Evolutionary conservation across 1,140 invertebrate genomes (phyloP), one percentile per base, ranked within the genome.

Genomic region (Euura lappo): DNA sequence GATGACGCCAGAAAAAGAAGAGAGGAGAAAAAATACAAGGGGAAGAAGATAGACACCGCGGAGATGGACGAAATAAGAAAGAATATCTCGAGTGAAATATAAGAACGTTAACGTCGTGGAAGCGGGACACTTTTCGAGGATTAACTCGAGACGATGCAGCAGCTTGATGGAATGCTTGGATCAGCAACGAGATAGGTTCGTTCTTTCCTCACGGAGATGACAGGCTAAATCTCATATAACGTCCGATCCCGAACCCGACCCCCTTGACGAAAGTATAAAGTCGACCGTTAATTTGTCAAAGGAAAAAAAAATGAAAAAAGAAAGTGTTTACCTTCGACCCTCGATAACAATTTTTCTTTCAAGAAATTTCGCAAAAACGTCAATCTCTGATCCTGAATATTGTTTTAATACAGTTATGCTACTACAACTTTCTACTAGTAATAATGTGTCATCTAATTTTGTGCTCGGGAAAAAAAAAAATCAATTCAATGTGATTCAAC

Each of bases 221-320:
- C 28, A 28, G 28, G 28, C 28, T 28, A 28, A 28, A 28, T 28
- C 28, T 28, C 51, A 74, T 65, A 45, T 71, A 65, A 46, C 6
- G 7, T 28, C 28, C 10, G 28, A 7, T 43, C 7, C 72, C 44
- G 45, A 4, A 7, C 13, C 28, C 10, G 28, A 7, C 67, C 7
- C 72, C 46, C 66, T 68, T 44, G 4, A 2, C 28, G 28, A 28
- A 28, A 28, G 28, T 28, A 28, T 28, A 28, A 68, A 66, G 51
- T 77, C 77, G 78, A 79, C 80, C 75, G 70, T 71, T 77, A 80
- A 78, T 80, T 80, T 78, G 74, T 78, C 64, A 72, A 80, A 72
- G 74, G 69, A 43, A n/a, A 43, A 10, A 11, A 45, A 8, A 42
- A 68, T 42, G 6, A 10, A 42, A 68, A 7, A 10, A 28, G 42